Conservation (phyloP, 2,797 vertebrate species). For the Zalophus californianus region DNA sequence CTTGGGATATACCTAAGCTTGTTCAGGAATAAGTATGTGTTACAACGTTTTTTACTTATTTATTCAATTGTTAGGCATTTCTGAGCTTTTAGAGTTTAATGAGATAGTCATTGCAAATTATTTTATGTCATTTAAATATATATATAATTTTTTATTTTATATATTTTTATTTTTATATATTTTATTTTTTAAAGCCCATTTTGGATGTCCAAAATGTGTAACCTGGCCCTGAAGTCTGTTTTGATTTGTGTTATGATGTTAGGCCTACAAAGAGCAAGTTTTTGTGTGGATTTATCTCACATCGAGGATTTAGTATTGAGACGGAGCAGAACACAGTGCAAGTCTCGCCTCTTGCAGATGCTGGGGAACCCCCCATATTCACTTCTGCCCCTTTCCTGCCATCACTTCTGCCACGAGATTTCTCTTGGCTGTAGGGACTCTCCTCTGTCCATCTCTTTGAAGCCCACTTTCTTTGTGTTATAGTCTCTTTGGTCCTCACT, state of each 20-base stretch:
- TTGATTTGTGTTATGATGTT: rapidly evolving
- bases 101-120: neutral
- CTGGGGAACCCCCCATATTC: rapidly evolving
- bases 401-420: neutral
- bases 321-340: neutral
- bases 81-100: neutral
- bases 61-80: neutral
- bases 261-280: neutral
- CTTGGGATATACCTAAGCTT: neutral
- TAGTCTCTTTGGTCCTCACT: neutral
- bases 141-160: neutral
- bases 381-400: rapidly evolving
- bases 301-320: neutral
- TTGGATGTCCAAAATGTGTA: rapidly evolving
- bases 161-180: neutral
- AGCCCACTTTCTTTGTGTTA: neutral
- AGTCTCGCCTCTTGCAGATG: rapidly evolving
- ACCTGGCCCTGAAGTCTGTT: neutral
- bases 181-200: no score
- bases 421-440: rapidly evolving
- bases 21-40: neutral
- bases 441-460: neutral
- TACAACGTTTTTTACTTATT: no score
- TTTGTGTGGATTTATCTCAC: neutral
- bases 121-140: neutral